These are phyloP conservation scores for Dromaius novaehollandiae DNA, from an alignment of 2,113 vertebrate genomes.

Conservation along the genomic window DNA sequence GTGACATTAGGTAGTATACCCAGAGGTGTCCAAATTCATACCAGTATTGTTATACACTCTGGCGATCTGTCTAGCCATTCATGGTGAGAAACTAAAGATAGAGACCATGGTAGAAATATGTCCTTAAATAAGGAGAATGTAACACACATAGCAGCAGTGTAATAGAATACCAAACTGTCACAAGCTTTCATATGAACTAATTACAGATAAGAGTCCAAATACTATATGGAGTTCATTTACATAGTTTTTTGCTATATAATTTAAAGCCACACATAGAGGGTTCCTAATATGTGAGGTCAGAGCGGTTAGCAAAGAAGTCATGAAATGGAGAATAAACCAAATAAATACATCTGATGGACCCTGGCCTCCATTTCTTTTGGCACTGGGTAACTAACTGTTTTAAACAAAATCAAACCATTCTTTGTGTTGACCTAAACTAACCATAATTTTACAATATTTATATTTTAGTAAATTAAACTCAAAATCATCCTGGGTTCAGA, in stretches of 20 bases:
- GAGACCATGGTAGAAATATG: background rate
- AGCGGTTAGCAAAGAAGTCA: background rate
- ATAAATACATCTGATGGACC: background rate
- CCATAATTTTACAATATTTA: background rate
- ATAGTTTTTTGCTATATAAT: background rate
- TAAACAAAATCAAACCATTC: background rate
- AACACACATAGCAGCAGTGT: background rate
- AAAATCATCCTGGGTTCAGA: background rate
- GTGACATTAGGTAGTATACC: background rate
- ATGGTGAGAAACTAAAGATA: background rate
- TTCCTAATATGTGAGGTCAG: background rate
- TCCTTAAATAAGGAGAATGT: background rate
- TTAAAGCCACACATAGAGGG: background rate
- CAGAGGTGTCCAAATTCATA: background rate
- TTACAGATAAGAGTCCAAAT: background rate
- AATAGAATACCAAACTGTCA: background rate
- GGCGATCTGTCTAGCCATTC: background rate
- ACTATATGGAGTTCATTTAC: fast-evolving
- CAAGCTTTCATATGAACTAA: background rate
- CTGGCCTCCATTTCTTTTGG: background rate
- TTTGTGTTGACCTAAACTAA: background rate
- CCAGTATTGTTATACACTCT: background rate
- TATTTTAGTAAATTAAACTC: background rate
- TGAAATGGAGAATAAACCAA: background rate
- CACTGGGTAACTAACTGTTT: background rate